These are phyloP conservation scores for Arion vulgaris DNA, from an alignment of 1,140 invertebrate species.

Conservation along the genomic window DNA sequence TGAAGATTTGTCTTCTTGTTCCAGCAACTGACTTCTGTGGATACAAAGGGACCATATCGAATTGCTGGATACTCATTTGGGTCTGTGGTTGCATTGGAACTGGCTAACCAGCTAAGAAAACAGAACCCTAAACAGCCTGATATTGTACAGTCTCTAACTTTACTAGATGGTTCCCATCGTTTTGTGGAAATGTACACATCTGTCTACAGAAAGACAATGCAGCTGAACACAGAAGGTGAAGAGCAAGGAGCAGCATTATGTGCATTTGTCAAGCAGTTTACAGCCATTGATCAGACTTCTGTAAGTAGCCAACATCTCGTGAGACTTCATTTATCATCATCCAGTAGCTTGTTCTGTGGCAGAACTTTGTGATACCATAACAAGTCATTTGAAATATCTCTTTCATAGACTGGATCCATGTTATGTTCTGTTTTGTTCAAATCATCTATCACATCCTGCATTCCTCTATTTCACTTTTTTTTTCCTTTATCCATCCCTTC, in stretches of 20 bases:
- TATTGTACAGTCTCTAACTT: slow-evolving; percentile 76
- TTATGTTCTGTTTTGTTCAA: background rate
- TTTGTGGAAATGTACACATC: slow-evolving; percentile 87
- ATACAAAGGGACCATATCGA: slow-evolving; percentile 86
- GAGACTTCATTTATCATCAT: too few relatives aligned
- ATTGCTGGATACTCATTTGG: slow-evolving; percentile 96
- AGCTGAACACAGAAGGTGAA: slow-evolving; percentile 53
- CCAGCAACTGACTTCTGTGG: slow-evolving; percentile 82
- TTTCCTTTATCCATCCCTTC: too few relatives aligned
- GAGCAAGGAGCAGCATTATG: slow-evolving; percentile 83
- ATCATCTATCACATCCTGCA: too few relatives aligned
- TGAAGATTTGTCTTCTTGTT: too few relatives aligned
- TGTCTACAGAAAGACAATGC: slow-evolving; percentile 51
- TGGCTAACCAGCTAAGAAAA: slow-evolving; percentile 84
- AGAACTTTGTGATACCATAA: too few relatives aligned
- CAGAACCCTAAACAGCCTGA: slow-evolving; percentile 73
- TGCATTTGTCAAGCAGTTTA: slow-evolving; percentile 87
- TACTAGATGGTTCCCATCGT: slow-evolving; percentile 93
- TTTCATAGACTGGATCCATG: too few relatives aligned
- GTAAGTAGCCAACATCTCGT: slow-evolving; percentile 78
- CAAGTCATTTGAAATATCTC: too few relatives aligned
- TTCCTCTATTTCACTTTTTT: too few relatives aligned
- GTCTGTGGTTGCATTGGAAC: slow-evolving; percentile 92
- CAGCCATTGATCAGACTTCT: slow-evolving; percentile 78
- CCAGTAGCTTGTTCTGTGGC: too few relatives aligned